Evolutionary conservation across 2,797 vertebrate genomes (phyloP), one percentile per base, ranked within the genome.

Genomic region (Chaunax sp.): DNA sequence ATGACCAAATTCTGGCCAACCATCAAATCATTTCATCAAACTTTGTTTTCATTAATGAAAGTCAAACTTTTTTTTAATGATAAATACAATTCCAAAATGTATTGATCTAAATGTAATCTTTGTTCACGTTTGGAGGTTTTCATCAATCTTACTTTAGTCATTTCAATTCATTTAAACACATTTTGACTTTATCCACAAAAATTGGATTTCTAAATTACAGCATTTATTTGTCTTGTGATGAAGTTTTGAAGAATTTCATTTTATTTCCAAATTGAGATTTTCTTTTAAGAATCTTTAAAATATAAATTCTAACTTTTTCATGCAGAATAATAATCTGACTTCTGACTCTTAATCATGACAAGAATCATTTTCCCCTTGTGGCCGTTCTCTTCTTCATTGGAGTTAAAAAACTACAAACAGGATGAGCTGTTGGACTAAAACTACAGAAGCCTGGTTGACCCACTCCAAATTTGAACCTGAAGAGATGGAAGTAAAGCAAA

Each of bases 391-490:
- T 14, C 23, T 14, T 30, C 35, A 13, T 37, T 37, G 38, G 28
- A 9, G 18, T 4, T 15, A 28, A 62, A 54, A 47, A 62, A 56
- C 51, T 62, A 72, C 72, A 75, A 57, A 40, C 47, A 16, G 9
- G 41, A 51, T 2, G 10, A 30, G 23, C 20, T 38, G n/a, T 19
- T 58, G 50, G 57, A 87, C 73, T 75, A 56, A 44, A 69, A 51
- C 58, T 84, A 85, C 87, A 92, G 90, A 90, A 88, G 84, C 90
- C 62, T 6, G 19, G 4, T 6, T 13, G 58, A 50, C 3, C 18
- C 45, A 28, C 18, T n/a, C 19, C 38, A 40, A 3, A 6, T 2
- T 16, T 6, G 6, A 22, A 30, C 19, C 10, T 41, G 53, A n/a
- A 3, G 18, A 16, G 13, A 25, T 26, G 44, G 11, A 40, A 40